Conservation (phyloP, 2,797 vertebrate genomes). For the Clarias fuscus region DNA sequence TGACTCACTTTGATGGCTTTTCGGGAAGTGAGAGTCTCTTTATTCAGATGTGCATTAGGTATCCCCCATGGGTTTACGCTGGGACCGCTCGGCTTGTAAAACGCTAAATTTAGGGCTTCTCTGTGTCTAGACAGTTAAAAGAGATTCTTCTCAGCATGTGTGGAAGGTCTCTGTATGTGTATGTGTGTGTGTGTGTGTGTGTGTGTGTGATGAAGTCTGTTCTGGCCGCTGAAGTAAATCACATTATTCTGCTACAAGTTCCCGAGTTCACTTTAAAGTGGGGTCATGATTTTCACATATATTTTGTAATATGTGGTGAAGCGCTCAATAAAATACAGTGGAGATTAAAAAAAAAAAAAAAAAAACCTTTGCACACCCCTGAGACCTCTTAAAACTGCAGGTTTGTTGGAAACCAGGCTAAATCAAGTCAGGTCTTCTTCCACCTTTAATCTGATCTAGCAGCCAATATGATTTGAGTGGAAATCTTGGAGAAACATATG, state of each 20-base stretch:
- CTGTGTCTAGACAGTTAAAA: constrained; percentile 16
- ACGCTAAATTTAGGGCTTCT: constrained; percentile 5
- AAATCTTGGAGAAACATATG: not conserved
- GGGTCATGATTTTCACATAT: not conserved
- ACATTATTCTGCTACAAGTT: not conserved
- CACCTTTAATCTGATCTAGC: not conserved
- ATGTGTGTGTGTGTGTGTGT: constrained; percentile 9
- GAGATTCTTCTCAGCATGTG: not conserved
- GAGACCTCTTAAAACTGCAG: not conserved
- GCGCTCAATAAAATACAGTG: not conserved
- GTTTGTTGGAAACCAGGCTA: not conserved
- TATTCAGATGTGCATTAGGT: constrained; percentile 48
- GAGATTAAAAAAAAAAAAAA: not conserved
- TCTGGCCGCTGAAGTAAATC: not conserved
- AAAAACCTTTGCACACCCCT: not conserved
- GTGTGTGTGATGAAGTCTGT: not conserved
- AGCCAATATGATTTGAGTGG: not conserved
- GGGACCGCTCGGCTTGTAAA: constrained; percentile 41
- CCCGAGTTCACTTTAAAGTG: not conserved
- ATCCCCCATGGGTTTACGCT: constrained; percentile 32
- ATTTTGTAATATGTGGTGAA: not conserved
- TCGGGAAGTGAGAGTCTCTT: constrained; percentile 38
- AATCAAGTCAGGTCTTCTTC: not conserved
- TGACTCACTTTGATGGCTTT: constrained; percentile 35
- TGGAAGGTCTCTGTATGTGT: not conserved